Conservation (phyloP, 1,140 invertebrate genomes). For the Drosophila arizonae region DNA sequence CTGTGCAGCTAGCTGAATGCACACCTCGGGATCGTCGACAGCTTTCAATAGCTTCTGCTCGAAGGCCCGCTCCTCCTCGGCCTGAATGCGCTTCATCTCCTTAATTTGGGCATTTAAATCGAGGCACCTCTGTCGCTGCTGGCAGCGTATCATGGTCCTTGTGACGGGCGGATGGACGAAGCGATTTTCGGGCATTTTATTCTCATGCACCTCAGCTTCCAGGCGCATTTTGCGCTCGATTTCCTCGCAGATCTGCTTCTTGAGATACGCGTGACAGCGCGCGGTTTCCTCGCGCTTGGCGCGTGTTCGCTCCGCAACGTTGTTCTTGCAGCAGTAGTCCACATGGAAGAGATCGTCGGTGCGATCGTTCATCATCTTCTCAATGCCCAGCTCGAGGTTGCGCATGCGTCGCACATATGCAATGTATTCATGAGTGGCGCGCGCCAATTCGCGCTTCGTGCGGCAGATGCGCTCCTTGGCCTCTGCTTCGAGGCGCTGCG, state of each 20-base stretch:
- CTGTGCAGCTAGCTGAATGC: conserved; percentile 55
- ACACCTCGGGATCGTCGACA: conserved; percentile 57
- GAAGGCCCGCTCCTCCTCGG: conserved; percentile 55
- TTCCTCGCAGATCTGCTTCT: conserved; percentile 67
- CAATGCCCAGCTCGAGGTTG: conserved; percentile 57
- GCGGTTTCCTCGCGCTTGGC: conserved; percentile 52
- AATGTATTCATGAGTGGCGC: conserved; percentile 69
- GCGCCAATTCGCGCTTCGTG: conserved; percentile 47
- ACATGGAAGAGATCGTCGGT: conserved; percentile 65
- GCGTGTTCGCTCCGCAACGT: conserved; percentile 42
- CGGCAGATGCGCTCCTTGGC: conserved; percentile 32
- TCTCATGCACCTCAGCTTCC: conserved; percentile 57
- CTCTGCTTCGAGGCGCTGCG: conserved; percentile 54
- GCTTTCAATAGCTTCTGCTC: conserved; percentile 56
- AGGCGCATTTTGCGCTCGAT: conserved; percentile 55
- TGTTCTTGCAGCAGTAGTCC: conserved; percentile 70
- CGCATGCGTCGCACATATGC: conserved; percentile 65
- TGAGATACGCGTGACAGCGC: conserved; percentile 52
- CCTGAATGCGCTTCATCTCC: conserved; percentile 67
- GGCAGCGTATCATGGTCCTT: conserved; percentile 38
- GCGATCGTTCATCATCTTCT: conserved; percentile 67
- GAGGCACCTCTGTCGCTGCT: conserved; percentile 35
- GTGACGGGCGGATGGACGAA: conserved; percentile 67
- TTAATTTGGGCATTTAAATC: conserved; percentile 66
- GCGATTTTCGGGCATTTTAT: conserved; percentile 70